phyloP scores from a whole-genome alignment of 2,797 vertebrate genomes.

The Astyanax mexicanus region DNA sequence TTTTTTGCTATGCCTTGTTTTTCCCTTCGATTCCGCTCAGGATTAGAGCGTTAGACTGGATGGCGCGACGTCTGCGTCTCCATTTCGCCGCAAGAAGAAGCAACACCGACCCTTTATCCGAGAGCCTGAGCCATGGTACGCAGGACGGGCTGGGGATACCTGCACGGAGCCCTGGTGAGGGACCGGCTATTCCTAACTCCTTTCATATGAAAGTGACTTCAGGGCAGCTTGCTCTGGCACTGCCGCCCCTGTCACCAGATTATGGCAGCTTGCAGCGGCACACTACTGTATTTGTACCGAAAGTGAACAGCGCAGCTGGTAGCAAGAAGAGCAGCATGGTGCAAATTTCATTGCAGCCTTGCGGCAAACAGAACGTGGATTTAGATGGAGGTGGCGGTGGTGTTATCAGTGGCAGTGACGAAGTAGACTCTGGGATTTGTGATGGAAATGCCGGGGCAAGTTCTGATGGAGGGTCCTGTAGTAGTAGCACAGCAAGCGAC shows the following conservation, averaged over 20 bases:
- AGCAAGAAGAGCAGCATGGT: slow-evolving; percentile 87
- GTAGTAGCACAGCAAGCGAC: slow-evolving; percentile 78
- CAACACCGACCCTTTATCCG: slow-evolving; percentile 89
- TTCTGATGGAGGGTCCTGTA: slow-evolving; percentile 72
- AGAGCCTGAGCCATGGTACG: slow-evolving; percentile 83
- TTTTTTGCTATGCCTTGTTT: slow-evolving; percentile 77
- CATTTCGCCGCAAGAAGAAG: slow-evolving; percentile 93
- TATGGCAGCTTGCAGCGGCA: slow-evolving; percentile 74
- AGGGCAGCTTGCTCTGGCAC: slow-evolving; percentile 67
- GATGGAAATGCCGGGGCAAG: slow-evolving; percentile 64
- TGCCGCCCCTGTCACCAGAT: slow-evolving; percentile 78
- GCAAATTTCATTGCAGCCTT: slow-evolving; percentile 89
- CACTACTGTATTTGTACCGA: slow-evolving; percentile 78
- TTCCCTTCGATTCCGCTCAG: slow-evolving; percentile 73
- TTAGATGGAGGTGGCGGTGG: slow-evolving; percentile 59
- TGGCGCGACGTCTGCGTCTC: slow-evolving; percentile 91
- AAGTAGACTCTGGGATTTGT: slow-evolving; percentile 64
- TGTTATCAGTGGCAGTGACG: no score
- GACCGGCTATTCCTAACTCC: slow-evolving; percentile 72
- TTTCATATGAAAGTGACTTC: slow-evolving; percentile 86
- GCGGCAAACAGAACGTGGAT: slow-evolving; percentile 72
- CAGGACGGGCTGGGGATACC: slow-evolving; percentile 71
- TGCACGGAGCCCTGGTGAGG: slow-evolving; percentile 72
- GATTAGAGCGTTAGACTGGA: slow-evolving; percentile 86
- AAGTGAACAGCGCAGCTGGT: slow-evolving; percentile 68